Base-by-base conservation (phyloP, 2,113 vertebrate species). In the Tragelaphus buxtoni region DNA sequence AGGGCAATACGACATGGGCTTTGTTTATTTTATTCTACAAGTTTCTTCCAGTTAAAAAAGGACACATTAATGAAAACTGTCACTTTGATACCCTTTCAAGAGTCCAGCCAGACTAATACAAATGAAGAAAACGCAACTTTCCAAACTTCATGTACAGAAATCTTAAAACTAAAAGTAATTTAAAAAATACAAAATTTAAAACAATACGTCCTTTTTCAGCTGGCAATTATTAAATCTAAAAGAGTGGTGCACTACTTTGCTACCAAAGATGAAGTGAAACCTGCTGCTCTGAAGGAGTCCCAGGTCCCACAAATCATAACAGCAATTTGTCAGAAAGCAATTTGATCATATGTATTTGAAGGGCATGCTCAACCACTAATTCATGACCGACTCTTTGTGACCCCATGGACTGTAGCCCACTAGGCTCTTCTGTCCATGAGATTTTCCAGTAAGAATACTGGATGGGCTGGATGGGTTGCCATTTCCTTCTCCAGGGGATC, bases 241-340 rank as follows among this genome's bases (percentile, higher is more conserved):
- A 45, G 47, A 35, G 79, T 9, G 39, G 69, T 6, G 2, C 0
- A 1, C 4, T 18, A 39, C 6, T 39, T 32, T 22, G 35, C 51
- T 72, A 53, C n/a, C n/a, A 58, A 17, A 82, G 35, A 53, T 61
- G 84, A 76, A 45, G 39, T 42, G 32, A 53, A 39, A 45, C 17
- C 18, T 28, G 56, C 72, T 30, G 2, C 20, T 35, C 49, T 3
- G 28, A 20, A 91, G 24, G 47, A 42, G 32, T 24, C 49, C 49
- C 22, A 9, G 28, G 12, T 49, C 18, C 56, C 42, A 16, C 22
- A 35, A 1, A 55, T 4, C 0, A 7, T 4, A 1, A 7, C 2
- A 4, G 63, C n/a, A 20, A 69, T 35, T 35, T 69, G n/a, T 42
- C 77, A 60, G 28, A 87, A 58, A 60, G 60, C 35, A 79, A 28